phyloP scores from a whole-genome alignment of 1,140 invertebrate genomes.

The Goniozus legneri region DNA sequence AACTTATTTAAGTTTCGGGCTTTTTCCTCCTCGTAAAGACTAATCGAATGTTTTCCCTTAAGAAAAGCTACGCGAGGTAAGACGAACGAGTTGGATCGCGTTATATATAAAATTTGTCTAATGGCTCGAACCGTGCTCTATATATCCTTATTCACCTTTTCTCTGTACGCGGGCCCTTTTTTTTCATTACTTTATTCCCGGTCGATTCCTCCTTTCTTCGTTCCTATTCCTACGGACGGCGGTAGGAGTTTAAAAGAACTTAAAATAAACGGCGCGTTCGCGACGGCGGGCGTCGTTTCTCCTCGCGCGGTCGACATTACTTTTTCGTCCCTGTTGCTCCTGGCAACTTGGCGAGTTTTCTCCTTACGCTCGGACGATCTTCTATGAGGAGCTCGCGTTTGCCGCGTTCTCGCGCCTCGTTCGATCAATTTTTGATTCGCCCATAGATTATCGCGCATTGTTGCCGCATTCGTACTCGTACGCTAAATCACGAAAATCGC shows the following conservation, averaged over 20 bases:
- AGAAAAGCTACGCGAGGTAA: constrained; percentile 1
- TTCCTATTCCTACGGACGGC: constrained; percentile 17
- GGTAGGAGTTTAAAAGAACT: constrained; percentile 43
- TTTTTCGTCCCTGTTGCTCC: constrained; percentile 21
- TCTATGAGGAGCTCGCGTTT: no score
- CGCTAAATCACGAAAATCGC: no score
- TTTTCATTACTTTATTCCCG: constrained; percentile 22
- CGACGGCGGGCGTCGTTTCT: constrained; percentile 8
- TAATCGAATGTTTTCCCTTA: no score
- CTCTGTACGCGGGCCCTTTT: constrained; percentile 7
- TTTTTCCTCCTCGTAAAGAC: no score
- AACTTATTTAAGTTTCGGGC: no score
- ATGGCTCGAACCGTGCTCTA: constrained; percentile 33
- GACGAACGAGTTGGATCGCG: constrained; percentile 28
- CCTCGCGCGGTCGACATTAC: constrained; percentile 23
- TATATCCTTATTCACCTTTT: neutral
- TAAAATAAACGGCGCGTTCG: constrained; percentile 42
- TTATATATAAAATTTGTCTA: constrained; percentile 50
- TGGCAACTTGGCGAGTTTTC: constrained; percentile 1
- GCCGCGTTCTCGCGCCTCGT: no score
- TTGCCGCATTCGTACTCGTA: no score
- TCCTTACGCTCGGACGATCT: no score
- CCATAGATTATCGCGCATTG: no score
- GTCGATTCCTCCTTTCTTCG: constrained; percentile 13
- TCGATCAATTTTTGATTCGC: no score